Base-by-base conservation (phyloP, 1,140 invertebrate species). In the Dufourea novaeangliae region DNA sequence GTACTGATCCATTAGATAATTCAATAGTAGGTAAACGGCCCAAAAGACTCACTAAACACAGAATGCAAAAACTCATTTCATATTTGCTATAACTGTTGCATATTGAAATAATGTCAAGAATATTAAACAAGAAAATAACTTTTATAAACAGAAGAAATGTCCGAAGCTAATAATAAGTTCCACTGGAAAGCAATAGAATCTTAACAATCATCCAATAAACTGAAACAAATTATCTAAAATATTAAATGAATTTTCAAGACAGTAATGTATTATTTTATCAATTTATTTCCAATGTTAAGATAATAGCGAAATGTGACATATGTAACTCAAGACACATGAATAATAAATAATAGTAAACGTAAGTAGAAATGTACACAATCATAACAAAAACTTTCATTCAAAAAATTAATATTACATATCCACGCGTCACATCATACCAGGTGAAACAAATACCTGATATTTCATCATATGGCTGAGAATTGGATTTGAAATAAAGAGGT, bases 1-100 rank as follows among this genome's bases (percentile, higher is more conserved):
- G 76, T 17, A 87, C 87, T 41, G 89, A 79, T 10, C 92, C 92
- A 66, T 90, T 86, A 54, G 93, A 85, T 64, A 94, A 46, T 80
- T 93, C 89, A 62, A 95, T 73, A 22, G 91, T 91, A 14, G 94
- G 94, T 78, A 95, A 88, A 62, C 92, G 90, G 50, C 86, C 87
- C 17, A 91, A 71, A 5, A 63, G 73, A 66, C 77, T 79, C n/a
- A 90, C 90, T 90, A 61, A 32, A 25, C 0, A 63, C 39, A 29
- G 10, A 82, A 84, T 73, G 50, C 17, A 67, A 78, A 32, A 73
- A 68, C 0, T 76, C 17, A 39, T 44, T 52, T 78, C 44, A 39
- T 64, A 17, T 78, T 63, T 44, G 11, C 73, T 70, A 54, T 22
- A 46, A 78, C n/a, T 74, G 75, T 66, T 37, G 14, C 20, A 54